Conservation (phyloP, 2,113 vertebrate species). For the Myiozetetes cayanensis region DNA sequence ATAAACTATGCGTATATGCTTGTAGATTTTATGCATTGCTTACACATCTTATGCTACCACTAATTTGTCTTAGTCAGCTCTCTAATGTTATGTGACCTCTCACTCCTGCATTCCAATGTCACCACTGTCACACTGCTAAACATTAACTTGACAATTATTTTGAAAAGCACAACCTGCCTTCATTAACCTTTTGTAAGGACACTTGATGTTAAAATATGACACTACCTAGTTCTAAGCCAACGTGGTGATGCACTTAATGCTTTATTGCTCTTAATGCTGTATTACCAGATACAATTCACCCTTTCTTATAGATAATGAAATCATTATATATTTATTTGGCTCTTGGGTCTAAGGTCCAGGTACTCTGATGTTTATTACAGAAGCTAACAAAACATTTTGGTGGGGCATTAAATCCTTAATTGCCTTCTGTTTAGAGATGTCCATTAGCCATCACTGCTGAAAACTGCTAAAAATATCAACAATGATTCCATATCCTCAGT, state of each 20-base stretch:
- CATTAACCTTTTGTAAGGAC: conserved; percentile 27
- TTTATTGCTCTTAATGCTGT: neutral
- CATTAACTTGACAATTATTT: neutral
- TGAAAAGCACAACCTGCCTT: conserved; percentile 2
- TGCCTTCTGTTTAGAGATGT: neutral
- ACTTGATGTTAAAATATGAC: neutral
- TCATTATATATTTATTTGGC: neutral
- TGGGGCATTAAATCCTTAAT: neutral
- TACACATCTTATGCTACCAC: neutral
- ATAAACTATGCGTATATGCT: neutral
- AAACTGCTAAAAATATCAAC: neutral
- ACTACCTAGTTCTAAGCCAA: neutral
- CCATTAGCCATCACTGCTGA: neutral
- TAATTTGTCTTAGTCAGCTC: neutral
- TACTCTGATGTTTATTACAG: neutral
- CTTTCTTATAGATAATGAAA: neutral
- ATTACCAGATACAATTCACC: neutral
- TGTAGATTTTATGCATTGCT: neutral
- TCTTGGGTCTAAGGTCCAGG: neutral
- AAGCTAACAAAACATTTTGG: neutral
- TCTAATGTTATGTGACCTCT: neutral
- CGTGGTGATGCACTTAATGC: neutral
- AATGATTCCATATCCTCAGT: neutral
- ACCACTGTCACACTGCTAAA: neutral
- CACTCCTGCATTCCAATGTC: neutral